Conservation (phyloP, 2,888 invertebrate genomes). For the Drosophila subsilvestris region DNA sequence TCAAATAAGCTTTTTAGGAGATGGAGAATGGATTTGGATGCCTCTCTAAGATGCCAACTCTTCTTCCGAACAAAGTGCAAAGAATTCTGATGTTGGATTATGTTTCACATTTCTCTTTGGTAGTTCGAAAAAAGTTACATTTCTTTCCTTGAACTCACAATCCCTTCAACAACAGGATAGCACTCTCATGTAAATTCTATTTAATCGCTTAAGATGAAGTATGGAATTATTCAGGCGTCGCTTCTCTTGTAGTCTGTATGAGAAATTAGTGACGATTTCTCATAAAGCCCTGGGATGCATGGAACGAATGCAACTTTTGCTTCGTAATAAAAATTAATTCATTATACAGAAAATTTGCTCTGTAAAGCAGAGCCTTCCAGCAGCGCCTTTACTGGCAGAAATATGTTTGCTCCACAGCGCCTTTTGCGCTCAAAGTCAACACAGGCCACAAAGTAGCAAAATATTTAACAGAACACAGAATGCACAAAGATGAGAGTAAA, state of each 20-base stretch:
- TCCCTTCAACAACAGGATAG: background rate
- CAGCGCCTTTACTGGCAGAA: background rate
- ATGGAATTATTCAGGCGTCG: background rate
- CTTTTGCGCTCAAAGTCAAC: conserved; percentile 39
- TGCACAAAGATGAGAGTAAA: conserved; percentile 21
- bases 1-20: no score
- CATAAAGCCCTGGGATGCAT: no score
- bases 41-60: no score
- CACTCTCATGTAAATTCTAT: background rate
- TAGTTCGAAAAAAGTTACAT: no score
- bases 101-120: no score
- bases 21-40: no score
- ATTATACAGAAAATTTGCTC: background rate
- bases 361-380: background rate
- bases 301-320: background rate
- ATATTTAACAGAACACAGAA: conserved; percentile 40
- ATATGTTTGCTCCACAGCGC: conserved; percentile 14
- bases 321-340: background rate
- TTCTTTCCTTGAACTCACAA: background rate
- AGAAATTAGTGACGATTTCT: background rate
- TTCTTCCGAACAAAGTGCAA: no score
- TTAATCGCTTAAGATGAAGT: background rate
- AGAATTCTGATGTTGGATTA: no score
- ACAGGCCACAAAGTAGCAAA: conserved; percentile 35
- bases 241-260: background rate